These are phyloP conservation scores for Solenopsis invicta DNA, from an alignment of 1,140 invertebrate species.

Conservation along the genomic window DNA sequence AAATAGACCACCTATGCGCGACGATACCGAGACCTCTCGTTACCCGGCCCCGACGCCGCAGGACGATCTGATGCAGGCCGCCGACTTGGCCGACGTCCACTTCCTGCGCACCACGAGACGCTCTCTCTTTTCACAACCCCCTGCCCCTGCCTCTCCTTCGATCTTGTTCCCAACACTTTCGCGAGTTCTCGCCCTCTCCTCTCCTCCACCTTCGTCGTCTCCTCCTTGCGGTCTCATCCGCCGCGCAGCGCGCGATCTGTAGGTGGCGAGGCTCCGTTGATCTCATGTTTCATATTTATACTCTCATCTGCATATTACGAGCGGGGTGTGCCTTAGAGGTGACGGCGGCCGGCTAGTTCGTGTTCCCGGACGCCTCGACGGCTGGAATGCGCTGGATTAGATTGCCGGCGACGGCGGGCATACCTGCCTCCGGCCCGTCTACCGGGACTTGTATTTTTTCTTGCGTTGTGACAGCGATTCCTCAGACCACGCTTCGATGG, in stretches of 20 bases:
- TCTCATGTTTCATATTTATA: slow-evolving; percentile 79
- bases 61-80: slow-evolving; percentile 50
- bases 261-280: slow-evolving; percentile 70
- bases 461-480: slow-evolving; percentile 52
- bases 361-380: slow-evolving; percentile 60
- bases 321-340: slow-evolving; percentile 75
- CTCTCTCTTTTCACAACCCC: not conserved
- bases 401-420: slow-evolving; percentile 62
- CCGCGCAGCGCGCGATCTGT: slow-evolving; percentile 66
- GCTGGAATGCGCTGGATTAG: slow-evolving; percentile 77
- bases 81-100: slow-evolving; percentile 8
- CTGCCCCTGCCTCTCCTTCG: not conserved
- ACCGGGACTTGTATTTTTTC: not conserved
- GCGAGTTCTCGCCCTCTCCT: not conserved
- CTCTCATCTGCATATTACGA: slow-evolving; percentile 80
- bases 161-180: slow-evolving; percentile 15
- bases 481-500: slow-evolving; percentile 32
- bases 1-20: slow-evolving; percentile 49
- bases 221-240: slow-evolving; percentile 45
- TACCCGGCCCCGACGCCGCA: slow-evolving; percentile 35
- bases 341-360: slow-evolving; percentile 54
- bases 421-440: slow-evolving; percentile 56
- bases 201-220: not conserved
- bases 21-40: slow-evolving; percentile 49
- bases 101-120: slow-evolving; percentile 46